Conservation (phyloP, 2,113 vertebrate genomes). For the Erythrolamprus reginae region DNA sequence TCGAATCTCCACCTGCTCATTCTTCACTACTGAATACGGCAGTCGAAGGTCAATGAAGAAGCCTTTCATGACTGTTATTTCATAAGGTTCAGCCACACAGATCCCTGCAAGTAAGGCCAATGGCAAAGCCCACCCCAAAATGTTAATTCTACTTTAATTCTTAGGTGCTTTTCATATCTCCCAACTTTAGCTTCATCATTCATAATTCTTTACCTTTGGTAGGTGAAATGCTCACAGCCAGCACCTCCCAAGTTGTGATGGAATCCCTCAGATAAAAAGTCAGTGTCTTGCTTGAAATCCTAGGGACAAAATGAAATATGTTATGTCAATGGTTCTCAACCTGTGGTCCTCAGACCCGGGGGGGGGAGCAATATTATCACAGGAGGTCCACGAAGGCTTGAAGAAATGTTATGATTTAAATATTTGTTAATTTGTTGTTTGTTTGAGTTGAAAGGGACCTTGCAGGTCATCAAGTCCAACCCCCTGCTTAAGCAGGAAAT, state of each 20-base stretch:
- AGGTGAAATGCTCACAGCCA: conserved; percentile 80
- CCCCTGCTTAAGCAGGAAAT: no score
- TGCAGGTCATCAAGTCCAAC: no score
- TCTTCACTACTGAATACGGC: conserved; percentile 79
- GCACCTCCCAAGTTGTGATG: conserved; percentile 88
- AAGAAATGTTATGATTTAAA: no score
- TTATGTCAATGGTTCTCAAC: no score
- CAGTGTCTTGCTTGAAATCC: conserved; percentile 53
- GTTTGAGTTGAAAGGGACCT: no score
- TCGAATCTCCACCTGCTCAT: conserved; percentile 80
- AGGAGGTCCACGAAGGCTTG: no score
- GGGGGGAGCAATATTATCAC: no score
- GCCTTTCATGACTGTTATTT: conserved; percentile 71
- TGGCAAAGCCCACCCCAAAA: fast-evolving
- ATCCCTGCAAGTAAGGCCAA: conserved; percentile 67
- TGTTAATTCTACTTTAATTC: neutral
- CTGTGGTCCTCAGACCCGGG: no score
- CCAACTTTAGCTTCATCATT: neutral
- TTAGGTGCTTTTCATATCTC: neutral
- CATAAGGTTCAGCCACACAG: conserved; percentile 78
- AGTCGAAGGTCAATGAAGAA: conserved; percentile 86
- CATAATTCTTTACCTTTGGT: conserved; percentile 56
- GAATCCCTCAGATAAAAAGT: conserved; percentile 74
- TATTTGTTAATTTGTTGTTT: no score
- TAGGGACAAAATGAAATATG: conserved; percentile 15